Base-by-base conservation (phyloP, 2,797 vertebrate species). In the Coregonus ussuriensis region DNA sequence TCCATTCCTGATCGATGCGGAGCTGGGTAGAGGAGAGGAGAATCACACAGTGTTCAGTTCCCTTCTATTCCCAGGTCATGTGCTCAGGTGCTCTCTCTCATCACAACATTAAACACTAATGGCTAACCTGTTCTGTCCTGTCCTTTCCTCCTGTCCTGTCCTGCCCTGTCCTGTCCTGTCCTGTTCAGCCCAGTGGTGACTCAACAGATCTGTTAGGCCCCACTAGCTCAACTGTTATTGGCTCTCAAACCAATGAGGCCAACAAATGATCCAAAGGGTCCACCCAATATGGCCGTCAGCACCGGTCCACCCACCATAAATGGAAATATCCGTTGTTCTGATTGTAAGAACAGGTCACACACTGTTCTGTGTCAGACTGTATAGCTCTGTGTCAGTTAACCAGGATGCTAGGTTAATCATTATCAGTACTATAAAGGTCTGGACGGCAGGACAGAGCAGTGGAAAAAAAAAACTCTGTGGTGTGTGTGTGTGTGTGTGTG, bases 41-140 rank as follows among this genome's bases (percentile, higher is more conserved):
- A 79, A 79, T 86, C 85, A 89, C 88, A 89, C 75, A 76, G 14
- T 81, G 88, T 91, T 87, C 83, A 72, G 65, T 47, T 77, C 78
- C 21, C 56, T 79, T 16, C 29, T 69, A 0, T 41, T 7, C 37
- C 37, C 37, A 37, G 37, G 37, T 37, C 37, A 37, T 4, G 35
- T 37, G 35, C 35, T 37, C 35, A 37, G 35, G 35, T 37, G 5
- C 4, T 37, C 35, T 37, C 37, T 37, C 37, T 6, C 37, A 37
- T 37, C 37, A 6, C 37, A 37, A 37, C 35, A 37, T 37, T 37
- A 37, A 37, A 37, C 6, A 37, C 37, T 37, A 37, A 41, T 7
- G 37, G 6, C 41, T 47, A 7, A 11, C 6, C 37, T 37, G 1
- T 9, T 0, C 2, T 47, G 41, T 47, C 41, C 1, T 41, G 41